These are phyloP conservation scores for Neomonachus schauinslandi DNA, from an alignment of 2,113 vertebrate genomes.

Conservation along the genomic window DNA sequence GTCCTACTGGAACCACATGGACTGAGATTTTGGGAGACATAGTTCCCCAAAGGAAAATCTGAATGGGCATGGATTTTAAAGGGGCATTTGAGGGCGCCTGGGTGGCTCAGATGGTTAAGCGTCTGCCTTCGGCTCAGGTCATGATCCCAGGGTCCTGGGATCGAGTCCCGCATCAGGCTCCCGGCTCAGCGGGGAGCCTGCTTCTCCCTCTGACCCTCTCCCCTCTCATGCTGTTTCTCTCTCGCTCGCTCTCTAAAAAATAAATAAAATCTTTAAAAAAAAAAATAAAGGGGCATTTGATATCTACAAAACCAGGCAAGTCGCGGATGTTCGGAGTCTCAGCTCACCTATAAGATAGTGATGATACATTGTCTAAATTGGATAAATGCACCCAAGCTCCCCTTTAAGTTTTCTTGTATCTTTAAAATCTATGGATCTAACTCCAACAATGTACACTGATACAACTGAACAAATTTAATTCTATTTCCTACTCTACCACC, in stretches of 20 bases:
- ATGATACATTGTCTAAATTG: not conserved
- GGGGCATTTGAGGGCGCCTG: not conserved
- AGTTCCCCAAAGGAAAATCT: not conserved
- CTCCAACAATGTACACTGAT: not conserved
- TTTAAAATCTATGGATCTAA: slow-evolving; percentile 17
- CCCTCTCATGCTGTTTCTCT: too few relatives aligned
- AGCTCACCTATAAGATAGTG: not conserved
- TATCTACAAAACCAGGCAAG: not conserved
- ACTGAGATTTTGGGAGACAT: not conserved
- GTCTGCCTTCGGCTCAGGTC: too few relatives aligned
- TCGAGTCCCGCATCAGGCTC: too few relatives aligned
- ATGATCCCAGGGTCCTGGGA: too few relatives aligned
- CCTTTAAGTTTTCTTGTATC: not conserved
- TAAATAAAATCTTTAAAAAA: too few relatives aligned
- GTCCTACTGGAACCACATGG: not conserved
- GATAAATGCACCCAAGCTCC: not conserved
- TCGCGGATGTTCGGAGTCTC: not conserved
- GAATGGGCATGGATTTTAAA: not conserved
- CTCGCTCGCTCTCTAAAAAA: too few relatives aligned
- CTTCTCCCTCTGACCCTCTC: too few relatives aligned
- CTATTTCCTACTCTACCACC: not conserved
- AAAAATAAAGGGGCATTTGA: not conserved
- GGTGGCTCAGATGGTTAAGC: too few relatives aligned
- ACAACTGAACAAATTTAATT: not conserved
- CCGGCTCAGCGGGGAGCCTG: too few relatives aligned